These are phyloP conservation scores for Cantharis rufa DNA, from an alignment of 2,888 invertebrate species.

Conservation along the genomic window DNA sequence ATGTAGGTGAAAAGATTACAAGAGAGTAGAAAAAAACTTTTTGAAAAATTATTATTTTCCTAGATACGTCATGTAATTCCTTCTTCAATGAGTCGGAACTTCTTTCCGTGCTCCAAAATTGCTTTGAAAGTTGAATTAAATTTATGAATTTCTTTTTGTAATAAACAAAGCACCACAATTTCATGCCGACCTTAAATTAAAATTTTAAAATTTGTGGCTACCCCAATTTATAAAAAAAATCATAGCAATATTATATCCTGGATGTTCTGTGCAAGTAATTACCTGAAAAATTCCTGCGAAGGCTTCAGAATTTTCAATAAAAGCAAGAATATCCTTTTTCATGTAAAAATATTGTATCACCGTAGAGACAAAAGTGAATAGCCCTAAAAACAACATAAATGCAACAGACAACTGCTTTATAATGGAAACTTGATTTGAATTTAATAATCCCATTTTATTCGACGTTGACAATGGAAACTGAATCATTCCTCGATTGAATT, in stretches of 20 bases:
- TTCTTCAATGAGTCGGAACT: too few species aligned
- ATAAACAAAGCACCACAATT: not conserved
- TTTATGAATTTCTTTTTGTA: not conserved
- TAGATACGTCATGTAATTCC: too few species aligned
- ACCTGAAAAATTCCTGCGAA: not conserved
- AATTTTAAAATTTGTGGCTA: too few species aligned
- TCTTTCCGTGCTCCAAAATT: not conserved
- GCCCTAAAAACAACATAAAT: not conserved
- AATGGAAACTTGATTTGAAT: not conserved
- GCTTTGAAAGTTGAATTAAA: not conserved
- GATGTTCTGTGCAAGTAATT: not conserved
- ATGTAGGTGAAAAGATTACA: not conserved
- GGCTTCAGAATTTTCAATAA: not conserved
- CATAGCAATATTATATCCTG: too few species aligned
- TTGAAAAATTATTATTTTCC: too few species aligned
- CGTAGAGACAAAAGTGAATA: not conserved
- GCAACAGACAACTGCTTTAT: not conserved
- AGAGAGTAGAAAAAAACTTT: not conserved
- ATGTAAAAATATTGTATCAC: not conserved
- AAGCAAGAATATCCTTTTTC: not conserved
- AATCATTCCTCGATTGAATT: not conserved
- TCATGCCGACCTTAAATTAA: not conserved
- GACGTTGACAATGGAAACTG: not conserved
- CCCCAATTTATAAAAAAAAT: too few species aligned
- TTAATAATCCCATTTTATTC: not conserved